Conservation (phyloP, 2,113 vertebrate species). For the Oriolus oriolus region DNA sequence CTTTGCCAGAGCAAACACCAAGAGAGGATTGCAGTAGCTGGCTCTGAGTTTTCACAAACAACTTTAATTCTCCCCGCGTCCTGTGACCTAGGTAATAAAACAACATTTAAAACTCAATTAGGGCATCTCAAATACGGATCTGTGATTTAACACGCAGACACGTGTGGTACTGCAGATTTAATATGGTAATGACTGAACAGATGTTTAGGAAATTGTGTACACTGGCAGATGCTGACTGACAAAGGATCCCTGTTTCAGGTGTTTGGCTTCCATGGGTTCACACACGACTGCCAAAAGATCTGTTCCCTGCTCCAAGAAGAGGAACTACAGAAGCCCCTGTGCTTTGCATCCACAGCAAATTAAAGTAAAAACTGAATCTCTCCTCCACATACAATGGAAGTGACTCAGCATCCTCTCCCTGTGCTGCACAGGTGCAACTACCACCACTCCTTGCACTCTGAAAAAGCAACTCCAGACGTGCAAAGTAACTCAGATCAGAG, state of each 20-base stretch:
- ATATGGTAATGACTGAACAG: neutral
- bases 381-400: neutral
- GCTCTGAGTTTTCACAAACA: neutral
- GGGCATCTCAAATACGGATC: neutral
- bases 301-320: neutral
- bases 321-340: neutral
- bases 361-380: neutral
- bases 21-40: neutral
- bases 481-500: neutral
- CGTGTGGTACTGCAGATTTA: neutral
- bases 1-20: neutral
- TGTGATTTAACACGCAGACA: neutral
- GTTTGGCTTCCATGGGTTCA: neutral
- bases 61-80: neutral
- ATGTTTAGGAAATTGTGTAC: conserved; percentile 34
- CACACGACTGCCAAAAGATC: neutral
- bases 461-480: neutral
- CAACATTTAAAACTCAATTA: conserved; percentile 14
- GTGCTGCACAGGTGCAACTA: neutral
- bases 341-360: neutral
- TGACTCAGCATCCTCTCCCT: neutral
- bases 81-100: neutral
- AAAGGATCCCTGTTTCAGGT: neutral
- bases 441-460: neutral
- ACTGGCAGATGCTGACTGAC: neutral